These are phyloP conservation scores for Invenusta paracnida DNA, from an alignment of 2,888 invertebrate genomes.

Conservation along the genomic window DNA sequence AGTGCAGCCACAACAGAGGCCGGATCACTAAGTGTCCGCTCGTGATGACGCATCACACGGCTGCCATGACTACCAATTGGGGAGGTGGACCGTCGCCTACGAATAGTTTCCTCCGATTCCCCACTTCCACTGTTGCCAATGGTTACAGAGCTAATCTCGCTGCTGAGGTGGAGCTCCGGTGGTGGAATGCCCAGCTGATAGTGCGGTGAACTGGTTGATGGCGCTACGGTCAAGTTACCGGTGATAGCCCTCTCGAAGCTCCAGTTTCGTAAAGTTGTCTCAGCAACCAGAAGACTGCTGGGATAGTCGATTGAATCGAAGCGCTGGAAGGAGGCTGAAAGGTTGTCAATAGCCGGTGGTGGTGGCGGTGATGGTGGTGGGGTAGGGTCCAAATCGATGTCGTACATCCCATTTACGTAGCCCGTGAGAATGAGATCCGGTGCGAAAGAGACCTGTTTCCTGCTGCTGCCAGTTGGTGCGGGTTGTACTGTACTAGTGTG, in stretches of 20 bases:
- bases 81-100: background rate
- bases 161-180: background rate
- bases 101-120: background rate
- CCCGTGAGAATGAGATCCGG: background rate
- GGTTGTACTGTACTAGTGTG: background rate
- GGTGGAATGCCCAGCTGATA: background rate
- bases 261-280: background rate
- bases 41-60: background rate
- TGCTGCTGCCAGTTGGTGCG: background rate
- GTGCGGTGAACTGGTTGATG: background rate
- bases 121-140: background rate
- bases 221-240: background rate
- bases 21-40: background rate
- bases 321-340: background rate
- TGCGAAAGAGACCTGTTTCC: background rate
- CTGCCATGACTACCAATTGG: background rate
- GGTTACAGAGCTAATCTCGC: background rate
- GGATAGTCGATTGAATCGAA: background rate
- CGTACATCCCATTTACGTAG: background rate
- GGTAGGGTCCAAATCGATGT: background rate
- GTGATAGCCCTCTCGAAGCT: background rate
- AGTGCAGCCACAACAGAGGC: background rate
- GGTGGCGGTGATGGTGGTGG: background rate
- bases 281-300: background rate
- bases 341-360: too few relatives aligned